Base-by-base conservation (phyloP, 53 echinoderm and acorn worm genomes). In the Holothuria scabra region DNA sequence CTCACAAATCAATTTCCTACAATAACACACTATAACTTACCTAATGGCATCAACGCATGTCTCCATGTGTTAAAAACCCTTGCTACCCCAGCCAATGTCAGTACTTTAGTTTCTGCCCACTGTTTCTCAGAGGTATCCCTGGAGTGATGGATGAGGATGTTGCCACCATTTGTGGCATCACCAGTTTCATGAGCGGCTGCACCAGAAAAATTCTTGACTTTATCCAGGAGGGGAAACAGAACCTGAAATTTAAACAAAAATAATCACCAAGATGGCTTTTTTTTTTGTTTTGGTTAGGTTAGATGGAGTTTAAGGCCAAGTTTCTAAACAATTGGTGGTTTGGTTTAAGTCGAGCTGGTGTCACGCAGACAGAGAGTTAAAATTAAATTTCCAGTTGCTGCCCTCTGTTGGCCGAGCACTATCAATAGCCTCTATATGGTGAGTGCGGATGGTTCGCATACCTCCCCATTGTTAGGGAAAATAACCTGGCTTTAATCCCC, bases 11-110 rank as follows among this genome's bases (percentile, higher is more conserved):
- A 41, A 41, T 56, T 46, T 19, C 1, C 52, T 52, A 25, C 0
- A 28, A 10, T 64, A 25, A 20, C 16, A 49, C 56, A 29, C 0
- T 55, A 78, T 0, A 49, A 81, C 89, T 76, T n/a, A 97, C 97
- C 97, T 83, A 97, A 60, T 35, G 92, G 92, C 60, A 93, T 81
- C 22, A 97, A 89, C 4, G 94, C 94, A 49, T 97, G 92, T 80
- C 97, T 86, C 97, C 97, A 97, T 16, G 97, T 97, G 80, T 97
- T 97, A 79, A 97, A 97, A 65, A 97, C 97, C 84, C 97, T 97
- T 35, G 97, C 97, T 8, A 97, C 97, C 2, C 97, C 97, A 46
- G 97, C 97, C 38, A 97, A 87, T 12, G 92, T 92, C 23, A 94
- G 86, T 57, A 97, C 97, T 72, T 93, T 97, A 44, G 97, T 97